Base-by-base conservation (phyloP, 2,888 invertebrate species). In the Thumatha senex region DNA sequence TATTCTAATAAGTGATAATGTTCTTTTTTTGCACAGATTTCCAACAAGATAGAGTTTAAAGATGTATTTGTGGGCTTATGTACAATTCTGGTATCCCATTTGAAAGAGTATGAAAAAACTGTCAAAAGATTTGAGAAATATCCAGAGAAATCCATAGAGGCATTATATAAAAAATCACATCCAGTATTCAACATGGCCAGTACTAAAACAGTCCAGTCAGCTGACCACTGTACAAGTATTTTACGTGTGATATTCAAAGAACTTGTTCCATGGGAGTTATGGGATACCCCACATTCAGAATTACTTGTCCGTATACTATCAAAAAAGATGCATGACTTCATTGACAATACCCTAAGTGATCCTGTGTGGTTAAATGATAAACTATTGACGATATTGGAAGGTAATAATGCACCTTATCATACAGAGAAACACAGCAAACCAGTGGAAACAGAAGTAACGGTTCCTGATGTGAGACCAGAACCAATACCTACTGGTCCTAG, bases 251-350 rank as follows among this genome's bases (percentile, higher is more conserved):
- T 94, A 10, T 74, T 95, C 10, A 92, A 93, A 63, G 94, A 95
- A 67, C 89, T 95, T 30, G 83, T 95, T 1, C 94, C 94, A 0
- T 94, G 94, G 93, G 95, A 95, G 68, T 70, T 95, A 3, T 93
- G 93, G 88, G 94, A 94, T 59, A 95, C 95, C 0, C 90, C 94
- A 10, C 94, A 94, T 41, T 94, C 94, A 0, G 93, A 93, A 74
- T 76, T 94, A 30, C 76, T 95, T 3, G 87, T 94, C 4, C 90
- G 94, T 35, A 93, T 95, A 55, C 63, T 95, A 43, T 90, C 94
- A 0, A 93, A 93, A 68, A 93, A 90, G 63, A 78, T 95, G 0
- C 88, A 93, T 46, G 75, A 74, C 13, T 92, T 91, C 52, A 82
- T 93, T 50, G 78, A 92, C 33, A 84, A 72, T 24, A 88, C 92